Percentiles rank a stretch among this genome's conserved stretches.
These are phyloP conservation scores for Salvelinus fontinalis DNA, from an alignment of 2,113 vertebrate genomes.

Conservation along the genomic window DNA sequence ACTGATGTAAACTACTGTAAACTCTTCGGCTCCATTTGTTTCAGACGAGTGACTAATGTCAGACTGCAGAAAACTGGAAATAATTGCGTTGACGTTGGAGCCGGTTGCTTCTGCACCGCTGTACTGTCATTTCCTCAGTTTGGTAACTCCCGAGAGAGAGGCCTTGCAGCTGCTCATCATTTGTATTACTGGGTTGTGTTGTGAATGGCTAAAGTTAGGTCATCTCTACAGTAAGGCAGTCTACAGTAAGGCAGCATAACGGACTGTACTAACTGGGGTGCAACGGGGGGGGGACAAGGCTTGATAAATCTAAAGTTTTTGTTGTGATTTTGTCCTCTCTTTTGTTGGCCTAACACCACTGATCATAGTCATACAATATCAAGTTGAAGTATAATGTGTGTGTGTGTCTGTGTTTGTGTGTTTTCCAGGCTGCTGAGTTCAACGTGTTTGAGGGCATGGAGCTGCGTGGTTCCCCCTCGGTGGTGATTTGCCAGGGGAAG, in stretches of 20 bases:
- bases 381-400: too few relatives aligned
- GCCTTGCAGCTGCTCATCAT: conserved; percentile 5
- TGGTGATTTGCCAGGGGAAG: conserved; percentile 96
- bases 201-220: background rate
- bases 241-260: too few relatives aligned
- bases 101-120: background rate
- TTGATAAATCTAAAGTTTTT: background rate
- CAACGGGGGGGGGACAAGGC: too few relatives aligned
- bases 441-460: conserved; percentile 98
- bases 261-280: too few relatives aligned
- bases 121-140: background rate
- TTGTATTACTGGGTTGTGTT: background rate
- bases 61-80: too few relatives aligned
- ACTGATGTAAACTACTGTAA: background rate
- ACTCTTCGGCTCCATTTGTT: too few relatives aligned
- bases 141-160: background rate
- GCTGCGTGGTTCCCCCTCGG: conserved; percentile 86
- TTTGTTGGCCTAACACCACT: too few relatives aligned
- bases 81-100: background rate
- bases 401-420: background rate
- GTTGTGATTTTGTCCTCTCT: too few relatives aligned
- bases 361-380: too few relatives aligned
- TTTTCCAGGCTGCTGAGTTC: conserved; percentile 86
- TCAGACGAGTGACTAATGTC: too few relatives aligned
- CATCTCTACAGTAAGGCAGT: too few relatives aligned